A percentile compares a stretch with the other conserved stretches of the same genome.
These are phyloP conservation scores for Solenopsis fugax DNA, from an alignment of 1,140 invertebrate species.

Conservation along the genomic window DNA sequence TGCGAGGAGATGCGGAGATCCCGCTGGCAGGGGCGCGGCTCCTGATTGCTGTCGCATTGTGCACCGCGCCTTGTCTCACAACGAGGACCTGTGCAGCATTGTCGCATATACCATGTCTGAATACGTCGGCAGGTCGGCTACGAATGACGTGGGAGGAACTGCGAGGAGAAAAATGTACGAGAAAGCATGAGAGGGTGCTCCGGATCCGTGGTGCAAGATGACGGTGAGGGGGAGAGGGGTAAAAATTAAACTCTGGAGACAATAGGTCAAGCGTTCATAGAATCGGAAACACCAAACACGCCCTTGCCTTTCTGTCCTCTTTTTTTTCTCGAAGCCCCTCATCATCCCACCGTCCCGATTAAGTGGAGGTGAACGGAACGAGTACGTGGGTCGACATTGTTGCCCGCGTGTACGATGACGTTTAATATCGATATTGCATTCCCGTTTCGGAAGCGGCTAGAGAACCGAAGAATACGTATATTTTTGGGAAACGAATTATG, in stretches of 20 bases:
- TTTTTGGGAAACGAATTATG: background rate
- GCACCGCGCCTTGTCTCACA: conserved; percentile 74
- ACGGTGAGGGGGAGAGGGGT: conserved; percentile 66
- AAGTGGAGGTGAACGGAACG: conserved; percentile 45
- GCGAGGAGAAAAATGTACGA: conserved; percentile 56
- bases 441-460: background rate
- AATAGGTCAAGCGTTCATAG: conserved; percentile 87
- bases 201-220: conserved; percentile 17
- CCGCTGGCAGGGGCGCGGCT: conserved; percentile 85
- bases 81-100: conserved; percentile 75
- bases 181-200: conserved; percentile 22
- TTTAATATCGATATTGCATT: conserved; percentile 40
- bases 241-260: conserved; percentile 86
- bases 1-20: conserved; percentile 73
- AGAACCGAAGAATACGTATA: background rate
- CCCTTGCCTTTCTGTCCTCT: conserved; percentile 79
- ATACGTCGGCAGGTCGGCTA: conserved; percentile 77
- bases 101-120: conserved; percentile 78
- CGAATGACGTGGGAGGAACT: conserved; percentile 77
- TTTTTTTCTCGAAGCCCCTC: conserved; percentile 19
- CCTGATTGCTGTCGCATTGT: conserved; percentile 86
- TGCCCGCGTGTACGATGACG: background rate
- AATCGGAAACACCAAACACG: conserved; percentile 84
- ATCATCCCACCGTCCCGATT: conserved; percentile 71
- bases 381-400: background rate